Evolutionary conservation across 2,888 invertebrate species (phyloP).

Genomic region (Coenonympha glycerion): DNA sequence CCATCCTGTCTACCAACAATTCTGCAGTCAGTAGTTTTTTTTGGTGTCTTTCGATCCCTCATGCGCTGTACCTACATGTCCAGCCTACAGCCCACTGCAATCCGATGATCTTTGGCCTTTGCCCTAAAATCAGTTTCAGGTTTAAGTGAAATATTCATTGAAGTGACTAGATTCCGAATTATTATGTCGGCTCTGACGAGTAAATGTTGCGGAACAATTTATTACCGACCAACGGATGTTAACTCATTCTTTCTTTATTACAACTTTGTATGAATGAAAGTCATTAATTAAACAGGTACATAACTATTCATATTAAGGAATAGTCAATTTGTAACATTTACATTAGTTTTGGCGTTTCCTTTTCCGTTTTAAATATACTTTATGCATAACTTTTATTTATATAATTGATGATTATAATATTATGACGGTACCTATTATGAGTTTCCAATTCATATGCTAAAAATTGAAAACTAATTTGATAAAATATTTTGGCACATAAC

Average conservation of each 20-base stretch:
- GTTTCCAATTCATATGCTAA: too few species aligned
- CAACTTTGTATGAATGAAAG: neutral
- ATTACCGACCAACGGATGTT: slow-evolving; percentile 3
- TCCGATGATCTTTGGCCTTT: too few species aligned
- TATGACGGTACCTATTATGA: too few species aligned
- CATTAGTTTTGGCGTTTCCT: neutral
- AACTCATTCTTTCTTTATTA: neutral
- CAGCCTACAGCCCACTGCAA: too few species aligned
- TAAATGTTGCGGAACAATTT: slow-evolving; percentile 6
- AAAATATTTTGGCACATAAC: too few species aligned
- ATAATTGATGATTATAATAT: neutral
- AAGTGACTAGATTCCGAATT: neutral
- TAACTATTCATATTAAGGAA: neutral
- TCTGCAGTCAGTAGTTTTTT: too few species aligned
- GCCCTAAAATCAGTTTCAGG: too few species aligned
- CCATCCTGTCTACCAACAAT: too few species aligned
- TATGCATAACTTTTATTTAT: neutral
- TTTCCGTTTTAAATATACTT: slow-evolving; percentile 1
- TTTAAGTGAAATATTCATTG: too few species aligned
- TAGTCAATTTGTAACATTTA: neutral
- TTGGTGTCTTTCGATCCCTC: too few species aligned
- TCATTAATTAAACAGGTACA: neutral
- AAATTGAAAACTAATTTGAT: too few species aligned
- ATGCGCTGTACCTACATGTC: too few species aligned
- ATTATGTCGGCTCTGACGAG: neutral